A percentile compares a stretch with the other conserved stretches of the same genome.
Evolutionary conservation across 2,888 invertebrate species (phyloP).

Genomic region (Phortica okadai): DNA sequence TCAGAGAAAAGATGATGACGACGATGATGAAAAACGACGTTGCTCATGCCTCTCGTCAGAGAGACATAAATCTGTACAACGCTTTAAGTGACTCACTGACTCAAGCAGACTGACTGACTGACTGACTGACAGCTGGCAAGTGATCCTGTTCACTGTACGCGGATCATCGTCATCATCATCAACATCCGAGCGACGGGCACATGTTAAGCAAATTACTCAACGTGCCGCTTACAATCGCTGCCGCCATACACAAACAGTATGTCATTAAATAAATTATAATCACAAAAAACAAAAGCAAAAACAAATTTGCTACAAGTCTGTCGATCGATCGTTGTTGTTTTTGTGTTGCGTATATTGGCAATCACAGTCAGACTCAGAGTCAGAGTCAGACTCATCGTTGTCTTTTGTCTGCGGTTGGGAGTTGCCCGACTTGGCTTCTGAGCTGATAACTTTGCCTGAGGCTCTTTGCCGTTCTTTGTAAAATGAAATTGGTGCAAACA

Average conservation of each 20-base stretch:
- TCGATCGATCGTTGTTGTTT: neutral
- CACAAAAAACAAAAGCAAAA: conserved; percentile 55
- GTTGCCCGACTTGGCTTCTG: neutral
- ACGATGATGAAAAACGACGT: conserved; percentile 34
- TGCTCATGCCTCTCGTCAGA: conserved; percentile 1
- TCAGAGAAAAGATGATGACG: conserved; percentile 17
- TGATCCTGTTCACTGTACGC: conserved; percentile 23
- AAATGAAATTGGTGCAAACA: conserved; percentile 53
- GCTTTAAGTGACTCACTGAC: conserved; percentile 39
- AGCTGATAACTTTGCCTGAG: conserved; percentile 16
- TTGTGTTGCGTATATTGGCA: too few relatives aligned
- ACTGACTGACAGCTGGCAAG: conserved; percentile 33
- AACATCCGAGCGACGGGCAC: conserved; percentile 43
- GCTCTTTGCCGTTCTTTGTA: conserved; percentile 3
- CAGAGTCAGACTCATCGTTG: too few relatives aligned
- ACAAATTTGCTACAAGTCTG: neutral
- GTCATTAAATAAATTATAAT: conserved; percentile 72
- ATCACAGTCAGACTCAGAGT: too few relatives aligned
- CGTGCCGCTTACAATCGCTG: conserved; percentile 50
- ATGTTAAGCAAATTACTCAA: conserved; percentile 71
- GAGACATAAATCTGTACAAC: conserved; percentile 53
- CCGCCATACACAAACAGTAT: conserved; percentile 41
- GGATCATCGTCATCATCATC: neutral
- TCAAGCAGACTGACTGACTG: neutral
- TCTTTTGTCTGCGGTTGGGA: neutral